Base-by-base conservation (phyloP, 2,113 vertebrate genomes). In the Phalacrocorax pelagicus region DNA sequence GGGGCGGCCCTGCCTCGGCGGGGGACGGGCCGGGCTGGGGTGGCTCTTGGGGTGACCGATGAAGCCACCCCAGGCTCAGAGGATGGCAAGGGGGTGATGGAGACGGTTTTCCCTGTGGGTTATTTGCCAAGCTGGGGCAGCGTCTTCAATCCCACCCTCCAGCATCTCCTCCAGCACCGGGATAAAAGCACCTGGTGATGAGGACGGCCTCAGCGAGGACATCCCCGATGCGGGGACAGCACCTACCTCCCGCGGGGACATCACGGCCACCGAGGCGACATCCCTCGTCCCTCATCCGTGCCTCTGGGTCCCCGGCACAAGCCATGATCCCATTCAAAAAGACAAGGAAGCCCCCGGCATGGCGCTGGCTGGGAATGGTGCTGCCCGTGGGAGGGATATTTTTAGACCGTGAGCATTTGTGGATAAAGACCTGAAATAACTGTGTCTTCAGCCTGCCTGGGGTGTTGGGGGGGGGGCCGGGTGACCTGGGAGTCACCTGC, bases 311-410 rank as follows among this genome's bases (percentile, higher is more conserved):
- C 46, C 27, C 20, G 0, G 16, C 7, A 2, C 9, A 5, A 52
- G 69, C 69, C 49, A 12, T 7, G 27, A 71, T 59, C 78, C 92
- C 47, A 15, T 84, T 90, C 72, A 90, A 94, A 96, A 94, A 94
- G 93, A 90, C 83, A 59, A 94, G 20, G 79, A 32, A 75, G 72
- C 81, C 34, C 29, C 81, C 14, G 59, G 71, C 47, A 13, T 9
- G 10, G 22, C 8, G 23, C 79, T 49, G 63, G 14, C 86, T 36
- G 66, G 90, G 36, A 69, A 19, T 27, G 83, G 83, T 46, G 88
- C 67, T 81, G 72, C 79, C 71, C 18, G 47, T n/a, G 3, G 36
- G n/a, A 1, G 67, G 78, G 92, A 62, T 92, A 92, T 92, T 96
- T 92, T 84, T 94, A 96, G 92, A 90, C 54, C 8, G 6, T 6